These are phyloP conservation scores for Anagrus nilaparvatae DNA, from an alignment of 1,140 invertebrate genomes.

Conservation along the genomic window DNA sequence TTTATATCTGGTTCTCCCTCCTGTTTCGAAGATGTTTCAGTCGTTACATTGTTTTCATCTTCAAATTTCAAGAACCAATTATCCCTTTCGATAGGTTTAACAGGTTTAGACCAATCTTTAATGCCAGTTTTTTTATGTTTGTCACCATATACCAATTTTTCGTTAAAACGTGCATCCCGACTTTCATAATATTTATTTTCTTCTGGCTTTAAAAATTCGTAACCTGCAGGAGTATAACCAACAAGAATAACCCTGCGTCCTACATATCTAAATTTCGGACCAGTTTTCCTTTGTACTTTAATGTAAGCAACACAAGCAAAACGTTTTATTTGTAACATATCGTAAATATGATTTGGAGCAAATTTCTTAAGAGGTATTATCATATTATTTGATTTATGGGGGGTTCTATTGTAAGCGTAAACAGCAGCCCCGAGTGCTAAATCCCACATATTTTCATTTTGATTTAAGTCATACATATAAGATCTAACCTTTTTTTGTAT, in stretches of 20 bases:
- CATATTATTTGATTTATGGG: constrained; percentile 14
- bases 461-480: constrained; percentile 27
- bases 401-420: too few species aligned
- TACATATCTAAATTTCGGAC: constrained; percentile 10
- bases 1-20: too few species aligned
- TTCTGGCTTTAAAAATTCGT: constrained; percentile 15
- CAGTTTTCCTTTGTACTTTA: constrained; percentile 10
- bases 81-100: too few species aligned
- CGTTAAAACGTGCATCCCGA: constrained; percentile 16
- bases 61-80: too few species aligned
- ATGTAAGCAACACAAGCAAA: constrained; percentile 13
- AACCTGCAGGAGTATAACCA: constrained; percentile 17
- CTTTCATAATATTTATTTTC: constrained; percentile 13
- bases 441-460: constrained; percentile 16
- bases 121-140: constrained; percentile 5
- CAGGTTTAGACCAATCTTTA: too few species aligned
- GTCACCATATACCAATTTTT: constrained; percentile 17
- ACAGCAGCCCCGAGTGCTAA: too few species aligned
- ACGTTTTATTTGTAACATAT: constrained; percentile 9
- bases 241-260: constrained; percentile 6
- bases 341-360: constrained; percentile 8
- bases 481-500: too few species aligned
- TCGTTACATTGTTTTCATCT: too few species aligned
- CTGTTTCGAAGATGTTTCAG: too few species aligned
- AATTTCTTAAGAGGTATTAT: constrained; percentile 19